These are phyloP conservation scores for Prionailurus viverrinus DNA, from an alignment of 2,113 vertebrate species.

Conservation along the genomic window DNA sequence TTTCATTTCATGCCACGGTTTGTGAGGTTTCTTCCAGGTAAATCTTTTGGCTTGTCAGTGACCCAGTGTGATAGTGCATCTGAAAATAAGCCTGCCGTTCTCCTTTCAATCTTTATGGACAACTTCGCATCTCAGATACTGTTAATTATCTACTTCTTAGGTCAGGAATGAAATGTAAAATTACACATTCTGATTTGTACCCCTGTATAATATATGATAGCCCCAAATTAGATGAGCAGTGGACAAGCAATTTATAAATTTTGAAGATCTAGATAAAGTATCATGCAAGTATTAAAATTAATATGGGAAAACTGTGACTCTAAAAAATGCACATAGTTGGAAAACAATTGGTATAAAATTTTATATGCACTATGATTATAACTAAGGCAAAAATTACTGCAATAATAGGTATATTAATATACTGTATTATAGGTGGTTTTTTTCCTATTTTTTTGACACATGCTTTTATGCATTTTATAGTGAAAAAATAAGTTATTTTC, in stretches of 20 bases:
- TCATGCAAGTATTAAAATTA: neutral
- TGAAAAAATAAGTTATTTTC: conserved; percentile 34
- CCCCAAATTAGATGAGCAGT: neutral
- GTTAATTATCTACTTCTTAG: conserved; percentile 47
- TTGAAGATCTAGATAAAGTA: conserved; percentile 61
- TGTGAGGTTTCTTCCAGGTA: conserved; percentile 97
- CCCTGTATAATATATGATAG: conserved; percentile 8
- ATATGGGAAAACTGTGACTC: conserved; percentile 13
- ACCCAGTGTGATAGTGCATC: conserved; percentile 38
- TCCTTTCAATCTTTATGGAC: conserved; percentile 29
- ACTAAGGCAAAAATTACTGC: neutral
- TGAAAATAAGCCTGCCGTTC: conserved; percentile 51
- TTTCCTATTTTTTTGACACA: conserved; percentile 8
- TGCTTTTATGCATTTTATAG: conserved; percentile 11
- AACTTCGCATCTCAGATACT: neutral
- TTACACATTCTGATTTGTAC: neutral
- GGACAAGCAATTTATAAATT: conserved; percentile 26
- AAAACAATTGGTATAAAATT: conserved; percentile 42
- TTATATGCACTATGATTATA: neutral
- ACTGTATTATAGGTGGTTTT: neutral
- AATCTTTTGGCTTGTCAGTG: conserved; percentile 72
- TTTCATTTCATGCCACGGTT: conserved; percentile 99
- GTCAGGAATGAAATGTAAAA: conserved; percentile 1
- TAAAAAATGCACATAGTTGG: conserved; percentile 32
- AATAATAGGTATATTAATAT: neutral